A percentile compares a stretch with the other conserved stretches of the same genome.
Conservation (phyloP, 2,888 invertebrate genomes). For the Capitulum mitella region DNA sequence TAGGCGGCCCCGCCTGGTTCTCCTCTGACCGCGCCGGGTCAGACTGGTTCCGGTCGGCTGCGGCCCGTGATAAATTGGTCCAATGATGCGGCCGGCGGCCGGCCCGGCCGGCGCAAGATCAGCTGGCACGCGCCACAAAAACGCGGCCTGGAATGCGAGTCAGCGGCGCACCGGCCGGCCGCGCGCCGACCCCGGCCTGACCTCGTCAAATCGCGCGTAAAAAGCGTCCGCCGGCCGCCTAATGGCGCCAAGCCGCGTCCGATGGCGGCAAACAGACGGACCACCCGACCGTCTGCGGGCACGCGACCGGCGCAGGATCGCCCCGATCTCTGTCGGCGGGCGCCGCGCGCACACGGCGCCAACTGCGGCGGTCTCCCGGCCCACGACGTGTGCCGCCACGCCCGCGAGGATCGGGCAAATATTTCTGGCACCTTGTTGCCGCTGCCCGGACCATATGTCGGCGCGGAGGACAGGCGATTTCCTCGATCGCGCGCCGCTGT, state of each 20-base stretch:
- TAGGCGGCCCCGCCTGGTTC: too few relatives aligned
- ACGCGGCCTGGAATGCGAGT: conserved; percentile 8
- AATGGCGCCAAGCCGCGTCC: conserved; percentile 3
- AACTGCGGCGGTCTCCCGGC: too few relatives aligned
- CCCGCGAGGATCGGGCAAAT: too few relatives aligned
- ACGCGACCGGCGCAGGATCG: too few relatives aligned
- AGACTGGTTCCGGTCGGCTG: background rate
- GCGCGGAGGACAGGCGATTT: background rate
- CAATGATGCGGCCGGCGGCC: too few relatives aligned
- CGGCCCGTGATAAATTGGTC: too few relatives aligned
- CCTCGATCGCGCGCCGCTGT: background rate
- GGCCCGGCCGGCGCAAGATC: background rate
- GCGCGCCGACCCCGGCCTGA: background rate
- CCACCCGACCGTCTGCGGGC: too few relatives aligned
- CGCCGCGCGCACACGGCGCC: too few relatives aligned
- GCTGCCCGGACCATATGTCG: background rate
- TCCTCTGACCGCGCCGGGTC: background rate
- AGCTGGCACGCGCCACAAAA: background rate
- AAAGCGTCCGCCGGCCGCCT: background rate
- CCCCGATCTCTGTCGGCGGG: too few relatives aligned
- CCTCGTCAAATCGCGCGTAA: conserved; percentile 4
- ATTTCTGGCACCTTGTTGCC: too few relatives aligned
- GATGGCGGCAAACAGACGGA: too few relatives aligned
- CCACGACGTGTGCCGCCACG: too few relatives aligned
- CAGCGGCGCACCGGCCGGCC: background rate